Evolutionary conservation across 2,888 invertebrate genomes (phyloP), one percentile per base, ranked within the genome.

Genomic region (Ormyrus nitidulus): DNA sequence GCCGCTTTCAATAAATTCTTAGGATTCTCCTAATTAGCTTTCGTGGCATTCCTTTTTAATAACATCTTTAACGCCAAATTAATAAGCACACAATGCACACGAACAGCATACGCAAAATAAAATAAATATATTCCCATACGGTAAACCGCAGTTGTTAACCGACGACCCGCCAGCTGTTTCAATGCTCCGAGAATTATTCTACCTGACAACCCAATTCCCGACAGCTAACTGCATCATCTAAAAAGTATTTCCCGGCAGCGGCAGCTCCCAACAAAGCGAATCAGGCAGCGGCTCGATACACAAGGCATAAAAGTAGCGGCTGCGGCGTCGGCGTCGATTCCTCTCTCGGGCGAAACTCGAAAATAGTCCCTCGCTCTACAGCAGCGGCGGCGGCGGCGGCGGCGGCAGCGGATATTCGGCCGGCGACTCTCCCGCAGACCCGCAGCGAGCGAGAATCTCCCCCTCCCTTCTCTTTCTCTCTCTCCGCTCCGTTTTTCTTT

Each of bases 291-390:
- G 34, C 34, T 34, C 4, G 64, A 64, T 64, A 64, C 64, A 49
- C 64, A 48, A 34, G 34, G 34, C 34, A 34, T 34, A 34, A 34
- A 34, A 34, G 34, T 34, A 34, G 34, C 49, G 68, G 53, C 51
- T 53, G 44, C 68, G 68, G 68, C 53, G 54, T 68, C 68, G 53
- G 51, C 68, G 46, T 54, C 11, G 72, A 72, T 54, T 62, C 72
- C 61, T 61, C 75, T 61, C 68, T 34, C 53, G 49, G 59, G 59
- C 13, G n/a, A 46, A 66, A 53, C 77, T 77, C 77, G 70, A 77
- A 76, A 77, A 77, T 77, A 77, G 70, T 77, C 64, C 8, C 34
- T 34, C 34, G 34, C 34, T 34, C 34, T 34, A 4, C 34, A 34
- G 34, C 34, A 34, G 62, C 64, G 10, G 64, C 54, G 19, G 19